Conservation (phyloP, 2,888 invertebrate genomes). For the Eilema caniola region DNA sequence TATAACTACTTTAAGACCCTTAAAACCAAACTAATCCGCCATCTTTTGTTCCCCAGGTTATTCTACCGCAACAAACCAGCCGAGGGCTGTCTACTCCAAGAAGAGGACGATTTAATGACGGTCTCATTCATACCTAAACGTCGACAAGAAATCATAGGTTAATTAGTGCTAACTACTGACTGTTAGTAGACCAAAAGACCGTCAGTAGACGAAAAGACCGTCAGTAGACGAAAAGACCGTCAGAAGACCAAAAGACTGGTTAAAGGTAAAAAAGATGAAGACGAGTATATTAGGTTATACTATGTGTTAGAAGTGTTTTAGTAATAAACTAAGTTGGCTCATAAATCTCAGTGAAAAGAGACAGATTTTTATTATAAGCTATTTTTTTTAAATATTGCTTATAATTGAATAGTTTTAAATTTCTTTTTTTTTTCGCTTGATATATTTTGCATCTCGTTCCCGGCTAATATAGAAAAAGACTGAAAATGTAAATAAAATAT, state of each 20-base stretch:
- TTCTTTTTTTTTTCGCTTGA: neutral
- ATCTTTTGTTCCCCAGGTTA: constrained; percentile 60
- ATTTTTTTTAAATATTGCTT: neutral
- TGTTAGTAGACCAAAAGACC: constrained; percentile 50
- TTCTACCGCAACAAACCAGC: constrained; percentile 75
- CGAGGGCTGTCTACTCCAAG: constrained; percentile 76
- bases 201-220: constrained; percentile 7
- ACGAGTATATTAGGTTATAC: constrained; percentile 2
- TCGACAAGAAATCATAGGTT: constrained; percentile 49
- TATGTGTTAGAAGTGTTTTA: neutral
- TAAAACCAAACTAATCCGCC: neutral
- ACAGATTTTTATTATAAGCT: neutral
- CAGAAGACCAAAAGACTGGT: constrained; percentile 29
- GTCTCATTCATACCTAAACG: constrained; percentile 82
- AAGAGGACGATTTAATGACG: constrained; percentile 80
- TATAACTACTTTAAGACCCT: neutral
- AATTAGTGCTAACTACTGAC: constrained; percentile 36
- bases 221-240: constrained; percentile 24
- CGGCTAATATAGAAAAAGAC: constrained; percentile 17
- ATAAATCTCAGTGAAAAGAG: neutral
- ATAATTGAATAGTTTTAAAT: neutral
- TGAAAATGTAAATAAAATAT: constrained; percentile 15
- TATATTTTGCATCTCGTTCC: neutral
- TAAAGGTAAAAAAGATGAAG: constrained; percentile 6
- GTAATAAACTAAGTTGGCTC: neutral